Evolutionary conservation across 2,113 vertebrate species (phyloP).

Genomic region (Perca fluviatilis): DNA sequence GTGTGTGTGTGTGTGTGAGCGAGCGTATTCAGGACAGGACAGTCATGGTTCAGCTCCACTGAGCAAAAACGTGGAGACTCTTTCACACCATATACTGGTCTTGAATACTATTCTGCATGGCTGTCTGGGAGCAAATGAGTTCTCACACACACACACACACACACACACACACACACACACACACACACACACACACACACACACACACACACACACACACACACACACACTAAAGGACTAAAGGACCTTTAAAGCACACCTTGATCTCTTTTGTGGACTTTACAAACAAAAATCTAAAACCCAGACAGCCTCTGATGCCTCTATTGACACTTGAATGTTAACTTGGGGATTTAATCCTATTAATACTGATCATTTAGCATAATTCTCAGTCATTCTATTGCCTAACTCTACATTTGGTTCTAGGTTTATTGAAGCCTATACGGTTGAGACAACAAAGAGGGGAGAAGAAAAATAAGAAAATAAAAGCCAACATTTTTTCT

Average conservation of each 20-base stretch:
- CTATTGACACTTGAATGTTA: slow-evolving; percentile 45
- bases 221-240: neutral
- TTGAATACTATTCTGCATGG: slow-evolving; percentile 49
- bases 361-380: slow-evolving; percentile 36
- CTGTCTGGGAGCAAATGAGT: slow-evolving; percentile 50
- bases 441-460: slow-evolving; percentile 19
- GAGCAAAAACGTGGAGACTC: slow-evolving; percentile 46
- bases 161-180: neutral
- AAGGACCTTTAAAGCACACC: slow-evolving; percentile 21
- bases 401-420: neutral
- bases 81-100: slow-evolving; percentile 56
- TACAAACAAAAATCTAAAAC: slow-evolving; percentile 35
- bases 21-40: slow-evolving; percentile 44
- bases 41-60: slow-evolving; percentile 61
- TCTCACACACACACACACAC: neutral
- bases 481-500: neutral
- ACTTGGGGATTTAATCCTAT: slow-evolving; percentile 41
- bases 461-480: neutral
- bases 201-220: neutral
- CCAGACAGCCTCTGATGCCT: slow-evolving; percentile 50
- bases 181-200: neutral
- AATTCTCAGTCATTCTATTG: slow-evolving; percentile 33
- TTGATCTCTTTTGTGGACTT: slow-evolving; percentile 37
- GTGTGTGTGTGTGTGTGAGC: neutral
- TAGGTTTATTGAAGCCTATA: slow-evolving; percentile 25